A percentile compares a stretch with the other conserved stretches of the same genome.
Evolutionary conservation across 2,888 invertebrate species (phyloP).

Genomic region (Zygaena filipendulae): DNA sequence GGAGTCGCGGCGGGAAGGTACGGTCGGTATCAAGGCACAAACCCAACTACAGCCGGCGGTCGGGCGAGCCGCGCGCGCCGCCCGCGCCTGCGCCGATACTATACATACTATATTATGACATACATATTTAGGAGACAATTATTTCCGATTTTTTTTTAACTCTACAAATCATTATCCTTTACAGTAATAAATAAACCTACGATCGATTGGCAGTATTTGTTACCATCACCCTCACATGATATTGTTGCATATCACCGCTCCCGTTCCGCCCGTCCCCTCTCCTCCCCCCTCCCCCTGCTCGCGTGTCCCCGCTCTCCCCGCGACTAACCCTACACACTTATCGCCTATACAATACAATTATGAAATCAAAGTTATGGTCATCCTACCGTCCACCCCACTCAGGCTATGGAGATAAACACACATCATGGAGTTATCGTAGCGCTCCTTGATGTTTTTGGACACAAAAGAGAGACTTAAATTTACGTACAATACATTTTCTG

Average conservation of each 20-base stretch:
- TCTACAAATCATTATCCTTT: conserved; percentile 59
- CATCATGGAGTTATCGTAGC: no score
- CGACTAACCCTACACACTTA: conserved; percentile 17
- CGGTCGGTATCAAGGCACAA: conserved; percentile 24
- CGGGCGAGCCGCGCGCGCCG: conserved; percentile 23
- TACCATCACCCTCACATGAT: conserved; percentile 43
- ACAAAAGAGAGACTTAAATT: no score
- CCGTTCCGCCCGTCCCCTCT: no score
- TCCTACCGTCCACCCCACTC: no score
- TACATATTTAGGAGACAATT: conserved; percentile 57
- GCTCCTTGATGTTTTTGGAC: no score
- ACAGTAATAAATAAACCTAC: conserved; percentile 53
- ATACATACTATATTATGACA: conserved; percentile 54
- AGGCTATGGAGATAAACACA: no score
- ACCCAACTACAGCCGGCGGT: no score
- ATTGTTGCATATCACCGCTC: conserved; percentile 35
- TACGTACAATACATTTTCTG: no score
- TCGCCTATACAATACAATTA: no score
- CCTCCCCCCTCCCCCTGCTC: not conserved
- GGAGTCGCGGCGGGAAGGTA: conserved; percentile 19
- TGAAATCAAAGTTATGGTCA: no score
- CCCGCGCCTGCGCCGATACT: conserved; percentile 43
- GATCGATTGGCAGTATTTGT: conserved; percentile 65
- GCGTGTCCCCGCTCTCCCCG: no score
- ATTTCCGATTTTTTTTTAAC: conserved; percentile 55